Percentiles rank a stretch among this genome's conserved stretches.
These are phyloP conservation scores for Willisornis vidua DNA, from an alignment of 2,113 vertebrate species.

Conservation along the genomic window DNA sequence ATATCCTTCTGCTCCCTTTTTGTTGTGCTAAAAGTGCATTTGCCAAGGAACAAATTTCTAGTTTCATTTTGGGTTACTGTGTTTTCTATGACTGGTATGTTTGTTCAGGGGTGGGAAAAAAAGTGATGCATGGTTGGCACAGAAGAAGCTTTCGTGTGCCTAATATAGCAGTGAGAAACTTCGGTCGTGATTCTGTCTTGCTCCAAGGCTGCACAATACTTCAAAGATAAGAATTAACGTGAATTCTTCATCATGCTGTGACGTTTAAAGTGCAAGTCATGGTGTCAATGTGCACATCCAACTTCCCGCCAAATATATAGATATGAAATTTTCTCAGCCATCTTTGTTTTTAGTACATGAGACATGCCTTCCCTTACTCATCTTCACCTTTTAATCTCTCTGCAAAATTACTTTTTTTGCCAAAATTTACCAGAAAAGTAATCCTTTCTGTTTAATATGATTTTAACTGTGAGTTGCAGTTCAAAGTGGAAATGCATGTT, in stretches of 20 bases:
- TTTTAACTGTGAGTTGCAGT: neutral
- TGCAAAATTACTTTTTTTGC: neutral
- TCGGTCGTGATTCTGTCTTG: conserved; percentile 15
- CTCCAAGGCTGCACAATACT: neutral
- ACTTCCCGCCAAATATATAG: neutral
- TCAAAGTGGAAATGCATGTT: neutral
- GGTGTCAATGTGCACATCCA: neutral
- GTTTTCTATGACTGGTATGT: conserved; percentile 2
- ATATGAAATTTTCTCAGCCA: neutral
- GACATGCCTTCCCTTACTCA: neutral
- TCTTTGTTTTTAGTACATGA: neutral
- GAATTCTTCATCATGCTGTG: neutral
- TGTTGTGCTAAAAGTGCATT: conserved; percentile 21
- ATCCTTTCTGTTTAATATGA: neutral
- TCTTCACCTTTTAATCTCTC: neutral
- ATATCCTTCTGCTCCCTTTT: conserved; percentile 37
- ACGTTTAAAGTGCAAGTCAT: neutral
- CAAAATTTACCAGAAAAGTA: neutral
- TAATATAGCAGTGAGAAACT: conserved; percentile 11
- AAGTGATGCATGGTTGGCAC: conserved; percentile 26
- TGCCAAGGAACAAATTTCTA: neutral
- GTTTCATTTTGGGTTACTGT: neutral
- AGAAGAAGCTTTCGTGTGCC: neutral
- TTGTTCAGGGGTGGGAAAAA: neutral
- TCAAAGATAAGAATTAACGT: neutral